phyloP scores from a whole-genome alignment of 1,140 invertebrate species.

The Heliconius melpomene region DNA sequence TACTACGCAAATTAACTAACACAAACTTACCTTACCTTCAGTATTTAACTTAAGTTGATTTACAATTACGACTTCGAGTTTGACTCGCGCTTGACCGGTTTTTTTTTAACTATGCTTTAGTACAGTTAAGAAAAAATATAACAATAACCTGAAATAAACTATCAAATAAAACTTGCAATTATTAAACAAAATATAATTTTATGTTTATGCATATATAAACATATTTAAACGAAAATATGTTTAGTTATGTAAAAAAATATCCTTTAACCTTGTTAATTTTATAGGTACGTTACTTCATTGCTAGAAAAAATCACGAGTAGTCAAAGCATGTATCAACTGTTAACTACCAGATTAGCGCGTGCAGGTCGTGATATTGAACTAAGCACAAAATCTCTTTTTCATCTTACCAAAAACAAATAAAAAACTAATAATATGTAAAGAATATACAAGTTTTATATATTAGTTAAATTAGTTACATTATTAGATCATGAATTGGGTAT shows the following conservation, averaged over 20 bases:
- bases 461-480: neutral
- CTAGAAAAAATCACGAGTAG: conserved; percentile 1
- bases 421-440: neutral
- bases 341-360: conserved; percentile 40
- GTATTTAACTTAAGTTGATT: too few relatives aligned
- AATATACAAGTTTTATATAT: too few relatives aligned
- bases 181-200: too few relatives aligned
- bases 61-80: too few relatives aligned
- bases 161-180: too few relatives aligned
- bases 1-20: too few relatives aligned
- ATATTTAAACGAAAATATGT: neutral
- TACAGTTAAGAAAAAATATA: too few relatives aligned
- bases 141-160: too few relatives aligned
- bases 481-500: neutral
- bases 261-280: neutral
- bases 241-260: neutral
- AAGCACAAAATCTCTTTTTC: conserved; percentile 21
- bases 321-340: neutral
- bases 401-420: neutral
- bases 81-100: too few relatives aligned
- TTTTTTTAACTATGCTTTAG: too few relatives aligned
- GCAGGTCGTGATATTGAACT: conserved; percentile 67
- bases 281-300: neutral
- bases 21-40: too few relatives aligned
- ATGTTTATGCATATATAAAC: neutral